Base-by-base conservation (phyloP, 2,113 vertebrate species). In the Elephantulus edwardii region DNA sequence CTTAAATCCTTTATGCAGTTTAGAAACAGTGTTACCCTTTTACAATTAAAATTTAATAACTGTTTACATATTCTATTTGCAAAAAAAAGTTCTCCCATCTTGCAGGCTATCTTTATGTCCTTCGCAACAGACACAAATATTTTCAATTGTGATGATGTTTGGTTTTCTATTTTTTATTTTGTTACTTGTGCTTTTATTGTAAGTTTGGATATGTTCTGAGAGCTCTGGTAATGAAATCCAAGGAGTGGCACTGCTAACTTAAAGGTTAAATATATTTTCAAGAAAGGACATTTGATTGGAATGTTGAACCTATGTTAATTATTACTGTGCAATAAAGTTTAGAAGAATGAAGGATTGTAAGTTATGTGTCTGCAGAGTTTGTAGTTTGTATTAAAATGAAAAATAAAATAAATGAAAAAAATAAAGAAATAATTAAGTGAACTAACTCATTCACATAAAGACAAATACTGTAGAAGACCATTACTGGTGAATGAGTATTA, bases 1-100 rank as follows among this genome's bases (percentile, higher is more conserved):
- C 78, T 86, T 12, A 92, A 72, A 62, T 68, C 14, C 1, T 74
- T 89, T 46, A 19, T 42, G 16, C 44, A 83, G 76, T 83, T 93
- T 48, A 22, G 5, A 54, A 72, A 33, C 83, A 9, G 2, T 81
- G 24, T 75, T 74, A 10, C 40, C 30, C 68, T 54, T 79, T 60
- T 81, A 60, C 33, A 80, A 70, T 11, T 83, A 60, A 90, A 6
- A 35, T 76, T 5, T 75, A 86, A n/a, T n/a, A 33, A 35, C 88
- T 88, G 26, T 56, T 90, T 86, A 13, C 33, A 72, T 91, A 77
- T 22, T 86, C 0, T 81, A 76, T 58, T 64, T 52, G 4, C 17
- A 87, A 91, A 77, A 91, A 77, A 68, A 13, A 6, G 19, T 70
- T 71, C 30, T 90, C 33, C 13, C 33, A 48, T 50, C 54, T 33